Evolutionary conservation across 2,113 vertebrate genomes (phyloP).

Genomic region (Callocephalon fimbriatum): DNA sequence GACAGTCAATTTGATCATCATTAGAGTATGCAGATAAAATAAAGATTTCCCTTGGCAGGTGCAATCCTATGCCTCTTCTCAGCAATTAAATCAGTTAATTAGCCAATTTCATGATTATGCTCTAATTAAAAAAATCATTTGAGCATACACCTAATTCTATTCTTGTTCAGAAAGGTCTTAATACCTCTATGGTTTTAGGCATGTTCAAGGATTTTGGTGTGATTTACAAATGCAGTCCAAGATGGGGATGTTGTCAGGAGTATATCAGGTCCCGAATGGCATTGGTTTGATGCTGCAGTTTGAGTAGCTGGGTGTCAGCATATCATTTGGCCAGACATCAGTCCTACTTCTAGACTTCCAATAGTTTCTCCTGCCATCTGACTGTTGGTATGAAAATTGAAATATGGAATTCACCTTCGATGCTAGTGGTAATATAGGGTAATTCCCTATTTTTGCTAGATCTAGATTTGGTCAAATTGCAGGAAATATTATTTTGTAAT

Average conservation of each 20-base stretch:
- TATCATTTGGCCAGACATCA: neutral
- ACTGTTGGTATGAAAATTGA: neutral
- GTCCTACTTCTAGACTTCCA: neutral
- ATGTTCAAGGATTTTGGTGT: neutral
- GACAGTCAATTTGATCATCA: neutral
- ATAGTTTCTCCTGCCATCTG: neutral
- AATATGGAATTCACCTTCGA: neutral
- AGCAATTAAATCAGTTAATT: neutral
- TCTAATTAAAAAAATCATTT: neutral
- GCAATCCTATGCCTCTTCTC: neutral
- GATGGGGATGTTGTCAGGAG: neutral
- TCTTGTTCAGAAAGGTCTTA: neutral
- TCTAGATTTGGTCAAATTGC: neutral
- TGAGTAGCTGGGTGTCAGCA: neutral
- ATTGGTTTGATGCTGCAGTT: neutral
- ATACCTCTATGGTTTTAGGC: neutral
- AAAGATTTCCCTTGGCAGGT: neutral
- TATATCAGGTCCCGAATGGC: neutral
- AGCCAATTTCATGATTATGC: neutral
- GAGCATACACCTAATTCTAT: neutral
- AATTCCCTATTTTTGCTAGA: neutral
- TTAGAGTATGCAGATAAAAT: neutral
- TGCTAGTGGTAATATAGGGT: too few relatives aligned
- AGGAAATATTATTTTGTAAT: slow-evolving; percentile 52
- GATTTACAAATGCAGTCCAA: neutral